Base-by-base conservation (phyloP, 2,888 invertebrate genomes). In the Platynereis dumerilii region DNA sequence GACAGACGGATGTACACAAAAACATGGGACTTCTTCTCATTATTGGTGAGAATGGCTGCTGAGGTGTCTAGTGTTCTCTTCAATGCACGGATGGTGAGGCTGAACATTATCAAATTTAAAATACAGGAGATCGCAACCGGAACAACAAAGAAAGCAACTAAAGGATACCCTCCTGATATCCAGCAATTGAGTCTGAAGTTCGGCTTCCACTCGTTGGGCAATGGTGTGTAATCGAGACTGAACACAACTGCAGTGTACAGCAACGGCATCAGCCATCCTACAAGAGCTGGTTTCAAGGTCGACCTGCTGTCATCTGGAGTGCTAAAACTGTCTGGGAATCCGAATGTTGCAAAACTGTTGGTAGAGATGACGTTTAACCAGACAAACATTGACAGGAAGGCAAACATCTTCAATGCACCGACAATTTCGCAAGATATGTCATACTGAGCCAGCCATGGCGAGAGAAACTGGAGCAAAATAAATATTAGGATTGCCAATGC, bases 231-330 rank as follows among this genome's bases (percentile, higher is more conserved):
- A 48, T 48, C 48, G 7, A 48, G n/a, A 48, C 20, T 20, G 22
- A n/a, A 48, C 22, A 22, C 10, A 22, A 48, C 22, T 10, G 17
- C n/a, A 5, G 48, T 5, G 22, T 20, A 22, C 17, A 48, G 5
- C n/a, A 48, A 20, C 3, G 48, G 48, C 5, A 48, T 22, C n/a
- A 48, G 48, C 48, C 48, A 48, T 48, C n/a, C 48, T 48, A 48
- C 17, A 3, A 48, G 22, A 20, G 17, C 7, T 20, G 22, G n/a
- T 48, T n/a, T 20, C 7, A 48, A 12, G 5, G 17, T 20, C 5
- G 22, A 48, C n/a, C 17, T 48, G 17, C 17, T 22, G n/a, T 48
- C 48, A n/a, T 20, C n/a, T 48, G 22, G 22, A 7, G 17, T 48
- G n/a, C 20, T 48, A 20, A n/a, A n/a, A 12, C 3, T 20, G 7